These are phyloP conservation scores for Pithys albifrons DNA, from an alignment of 2,113 vertebrate species.

Conservation along the genomic window DNA sequence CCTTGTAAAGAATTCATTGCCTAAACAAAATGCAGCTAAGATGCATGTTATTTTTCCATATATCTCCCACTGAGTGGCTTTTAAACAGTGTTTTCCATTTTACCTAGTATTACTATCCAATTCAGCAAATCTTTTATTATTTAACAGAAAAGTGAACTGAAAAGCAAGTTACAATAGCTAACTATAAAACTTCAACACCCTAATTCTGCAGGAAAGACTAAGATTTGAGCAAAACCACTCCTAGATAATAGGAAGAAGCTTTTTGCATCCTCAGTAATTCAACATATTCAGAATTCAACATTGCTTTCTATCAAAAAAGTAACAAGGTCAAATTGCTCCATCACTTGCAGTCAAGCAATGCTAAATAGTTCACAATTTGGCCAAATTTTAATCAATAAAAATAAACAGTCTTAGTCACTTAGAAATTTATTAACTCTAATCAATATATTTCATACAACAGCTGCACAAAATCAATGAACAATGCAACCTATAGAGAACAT, in stretches of 20 bases:
- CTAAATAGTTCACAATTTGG: background rate
- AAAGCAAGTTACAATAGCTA: background rate
- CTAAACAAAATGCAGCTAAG: background rate
- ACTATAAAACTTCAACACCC: background rate
- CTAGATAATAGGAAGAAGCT: background rate
- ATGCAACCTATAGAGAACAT: background rate
- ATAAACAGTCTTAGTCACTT: background rate
- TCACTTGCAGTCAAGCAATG: background rate
- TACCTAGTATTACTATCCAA: background rate
- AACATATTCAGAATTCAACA: background rate
- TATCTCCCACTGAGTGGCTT: background rate
- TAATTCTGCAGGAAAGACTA: background rate
- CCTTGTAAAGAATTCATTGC: background rate
- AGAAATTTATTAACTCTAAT: conserved; percentile 41
- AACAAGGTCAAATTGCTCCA: background rate
- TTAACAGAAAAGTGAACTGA: background rate
- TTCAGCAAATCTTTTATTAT: background rate
- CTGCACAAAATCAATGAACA: conserved; percentile 18
- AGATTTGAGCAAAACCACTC: background rate
- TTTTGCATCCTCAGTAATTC: background rate
- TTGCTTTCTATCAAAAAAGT: background rate
- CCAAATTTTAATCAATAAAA: background rate
- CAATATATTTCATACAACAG: conserved; percentile 30
- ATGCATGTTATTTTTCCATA: background rate
- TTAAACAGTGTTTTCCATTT: background rate